A percentile compares a stretch with the other conserved stretches of the same genome.
Conservation (phyloP, 2,888 invertebrate genomes). For the Lagria hirta region DNA sequence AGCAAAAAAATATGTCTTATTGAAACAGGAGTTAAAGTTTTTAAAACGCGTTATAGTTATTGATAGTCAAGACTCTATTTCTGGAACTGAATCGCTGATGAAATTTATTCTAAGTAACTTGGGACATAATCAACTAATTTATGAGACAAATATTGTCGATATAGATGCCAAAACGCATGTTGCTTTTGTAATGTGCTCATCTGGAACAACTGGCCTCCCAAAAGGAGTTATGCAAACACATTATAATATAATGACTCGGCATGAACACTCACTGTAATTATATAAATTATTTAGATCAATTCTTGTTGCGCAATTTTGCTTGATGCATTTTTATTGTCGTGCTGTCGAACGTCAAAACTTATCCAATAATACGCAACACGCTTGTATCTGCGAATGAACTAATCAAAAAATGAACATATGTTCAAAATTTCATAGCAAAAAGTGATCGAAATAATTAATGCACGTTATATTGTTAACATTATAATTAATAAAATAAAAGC, state of each 20-base stretch:
- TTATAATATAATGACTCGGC: slow-evolving; percentile 49
- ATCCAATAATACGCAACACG: too few relatives aligned
- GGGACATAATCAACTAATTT: slow-evolving; percentile 11
- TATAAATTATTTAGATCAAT: too few relatives aligned
- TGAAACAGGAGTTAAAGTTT: slow-evolving; percentile 40
- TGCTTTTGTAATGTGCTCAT: slow-evolving; percentile 58
- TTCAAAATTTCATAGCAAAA: too few relatives aligned
- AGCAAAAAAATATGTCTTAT: slow-evolving; percentile 58
- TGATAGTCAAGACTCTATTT: slow-evolving; percentile 40
- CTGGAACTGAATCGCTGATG: slow-evolving; percentile 11
- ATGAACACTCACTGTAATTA: slow-evolving; percentile 12
- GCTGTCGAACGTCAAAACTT: too few relatives aligned
- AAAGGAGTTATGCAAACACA: slow-evolving; percentile 67
- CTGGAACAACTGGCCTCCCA: slow-evolving; percentile 68
- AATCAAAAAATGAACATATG: too few relatives aligned
- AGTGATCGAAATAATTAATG: too few relatives aligned
- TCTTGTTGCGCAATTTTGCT: too few relatives aligned
- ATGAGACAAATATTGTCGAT: slow-evolving; percentile 55
- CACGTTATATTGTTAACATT: too few relatives aligned
- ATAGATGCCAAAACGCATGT: slow-evolving; percentile 28
- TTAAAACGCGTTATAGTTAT: slow-evolving; percentile 60
- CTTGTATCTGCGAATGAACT: too few relatives aligned
- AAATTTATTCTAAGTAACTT: slow-evolving; percentile 1
- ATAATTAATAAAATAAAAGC: too few relatives aligned
- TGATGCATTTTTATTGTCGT: too few relatives aligned